Conservation (phyloP, 2,797 vertebrate genomes). For the Amblyraja radiata region DNA sequence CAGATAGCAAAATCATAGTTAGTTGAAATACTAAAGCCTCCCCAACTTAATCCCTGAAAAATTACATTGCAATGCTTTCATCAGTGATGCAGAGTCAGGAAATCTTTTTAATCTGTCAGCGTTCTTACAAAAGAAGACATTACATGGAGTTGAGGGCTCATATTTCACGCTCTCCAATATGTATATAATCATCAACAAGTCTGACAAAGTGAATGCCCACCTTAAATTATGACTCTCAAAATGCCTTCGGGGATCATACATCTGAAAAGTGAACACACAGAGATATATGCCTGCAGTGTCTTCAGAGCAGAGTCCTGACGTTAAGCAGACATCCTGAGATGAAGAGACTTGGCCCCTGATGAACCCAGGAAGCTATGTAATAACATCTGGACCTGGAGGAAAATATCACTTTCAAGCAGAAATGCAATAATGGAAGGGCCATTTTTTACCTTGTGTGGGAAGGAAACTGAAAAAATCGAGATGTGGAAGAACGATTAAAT, state of each 20-base stretch:
- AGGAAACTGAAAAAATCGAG: background rate
- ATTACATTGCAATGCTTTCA: slow-evolving; percentile 1
- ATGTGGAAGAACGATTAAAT: slow-evolving; percentile 12
- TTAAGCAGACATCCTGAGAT: slow-evolving; percentile 37
- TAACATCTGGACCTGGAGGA: slow-evolving; percentile 22
- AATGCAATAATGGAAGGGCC: background rate
- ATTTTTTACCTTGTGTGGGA: slow-evolving; percentile 3
- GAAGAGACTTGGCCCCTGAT: slow-evolving; percentile 34
- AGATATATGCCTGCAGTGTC: slow-evolving; percentile 27
- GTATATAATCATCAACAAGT: slow-evolving; percentile 26
- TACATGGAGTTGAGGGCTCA: slow-evolving; percentile 21
- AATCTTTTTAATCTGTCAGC: slow-evolving; percentile 25
- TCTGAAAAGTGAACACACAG: slow-evolving; percentile 30
- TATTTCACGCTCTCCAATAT: slow-evolving; percentile 21
- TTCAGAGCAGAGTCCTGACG: slow-evolving; percentile 12
- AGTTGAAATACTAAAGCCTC: background rate
- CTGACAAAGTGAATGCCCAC: slow-evolving; percentile 22
- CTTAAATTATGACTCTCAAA: slow-evolving; percentile 26
- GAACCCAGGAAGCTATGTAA: slow-evolving; percentile 34
- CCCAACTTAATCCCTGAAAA: slow-evolving; percentile 9
- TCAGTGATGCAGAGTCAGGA: background rate
- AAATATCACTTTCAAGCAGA: slow-evolving; percentile 36
- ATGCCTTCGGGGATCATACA: slow-evolving; percentile 27
- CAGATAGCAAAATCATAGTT: background rate
- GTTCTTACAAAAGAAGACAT: slow-evolving; percentile 15